These are phyloP conservation scores for Agrypnus murinus DNA, from an alignment of 2,888 invertebrate genomes.

Conservation along the genomic window DNA sequence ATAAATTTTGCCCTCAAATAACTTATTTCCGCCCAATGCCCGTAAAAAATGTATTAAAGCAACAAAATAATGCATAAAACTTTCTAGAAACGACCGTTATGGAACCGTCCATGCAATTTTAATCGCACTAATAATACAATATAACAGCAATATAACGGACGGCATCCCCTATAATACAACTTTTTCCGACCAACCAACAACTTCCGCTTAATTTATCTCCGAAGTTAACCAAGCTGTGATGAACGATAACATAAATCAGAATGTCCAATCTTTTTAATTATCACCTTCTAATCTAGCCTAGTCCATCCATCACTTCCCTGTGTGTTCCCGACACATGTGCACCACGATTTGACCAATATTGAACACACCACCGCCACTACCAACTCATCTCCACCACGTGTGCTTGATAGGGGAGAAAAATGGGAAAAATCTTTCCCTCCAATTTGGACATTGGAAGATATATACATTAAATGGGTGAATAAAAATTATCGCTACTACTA, in stretches of 20 bases:
- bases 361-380: constrained; percentile 12
- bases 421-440: neutral
- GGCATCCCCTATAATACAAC: neutral
- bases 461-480: constrained; percentile 9
- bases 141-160: neutral
- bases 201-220: constrained; percentile 22
- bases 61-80: constrained; percentile 29
- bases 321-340: constrained; percentile 17
- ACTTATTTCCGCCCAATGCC: constrained; percentile 32
- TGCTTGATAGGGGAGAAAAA: constrained; percentile 11
- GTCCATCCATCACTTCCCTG: constrained; percentile 20
- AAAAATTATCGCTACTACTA: too few species aligned
- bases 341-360: constrained; percentile 32
- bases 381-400: too few species aligned
- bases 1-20: constrained; percentile 31
- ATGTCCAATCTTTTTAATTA: constrained; percentile 34
- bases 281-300: constrained; percentile 25
- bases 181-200: neutral
- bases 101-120: constrained; percentile 14
- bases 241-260: constrained; percentile 32
- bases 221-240: constrained; percentile 19
- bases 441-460: neutral
- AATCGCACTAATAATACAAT: neutral
- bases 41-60: constrained; percentile 29
- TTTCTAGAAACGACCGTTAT: constrained; percentile 27